Base-by-base conservation (phyloP, 1,140 invertebrate genomes). In the Drosophila nebulosa region DNA sequence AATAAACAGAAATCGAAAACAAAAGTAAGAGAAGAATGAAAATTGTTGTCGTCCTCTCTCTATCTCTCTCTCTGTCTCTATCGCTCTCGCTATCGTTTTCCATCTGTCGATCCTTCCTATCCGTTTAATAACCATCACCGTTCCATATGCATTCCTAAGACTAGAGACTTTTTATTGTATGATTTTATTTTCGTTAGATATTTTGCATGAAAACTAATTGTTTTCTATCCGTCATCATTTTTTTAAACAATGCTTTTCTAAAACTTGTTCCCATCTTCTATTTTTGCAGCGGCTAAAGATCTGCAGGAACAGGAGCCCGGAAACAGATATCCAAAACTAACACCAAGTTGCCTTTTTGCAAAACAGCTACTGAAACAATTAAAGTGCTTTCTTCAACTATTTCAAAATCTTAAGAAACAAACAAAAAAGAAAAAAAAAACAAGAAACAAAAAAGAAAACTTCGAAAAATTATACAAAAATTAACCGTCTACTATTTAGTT, bases 291-390 rank as follows among this genome's bases (percentile, higher is more conserved):
- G 69, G 69, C 35, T 72, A 67, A 61, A 57, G 32, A n/a, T 46
- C 39, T 46, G 39, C 22, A 24, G 22, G 22, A 16, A 51, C 42
- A 36, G 42, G 56, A 69, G 24, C 16, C 6, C 52, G 22, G 36
- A 64, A 51, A n/a, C n/a, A n/a, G n/a, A n/a, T n/a, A n/a, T n/a
- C n/a, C n/a, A 39, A 65, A 59, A 30, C n/a, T 22, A 83, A 69
- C 79, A 84, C 80, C 76, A 84, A 50, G 80, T 85, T 84, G 80
- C 80, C 80, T 84, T 84, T 84, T 64, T 72, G 70, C 53, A 30
- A 36, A 57, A 26, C 10, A 53, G n/a, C 21, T 26, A 53, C 12
- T 12, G 24, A 27, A 53, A 68, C 78, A 78, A 79, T 79, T 84
- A 68, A 85, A 84, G 80, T 84, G 80, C 76, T 84, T 84, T 84